phyloP scores from a whole-genome alignment of 2,888 invertebrate genomes.

The Chymomyza fuscimana region DNA sequence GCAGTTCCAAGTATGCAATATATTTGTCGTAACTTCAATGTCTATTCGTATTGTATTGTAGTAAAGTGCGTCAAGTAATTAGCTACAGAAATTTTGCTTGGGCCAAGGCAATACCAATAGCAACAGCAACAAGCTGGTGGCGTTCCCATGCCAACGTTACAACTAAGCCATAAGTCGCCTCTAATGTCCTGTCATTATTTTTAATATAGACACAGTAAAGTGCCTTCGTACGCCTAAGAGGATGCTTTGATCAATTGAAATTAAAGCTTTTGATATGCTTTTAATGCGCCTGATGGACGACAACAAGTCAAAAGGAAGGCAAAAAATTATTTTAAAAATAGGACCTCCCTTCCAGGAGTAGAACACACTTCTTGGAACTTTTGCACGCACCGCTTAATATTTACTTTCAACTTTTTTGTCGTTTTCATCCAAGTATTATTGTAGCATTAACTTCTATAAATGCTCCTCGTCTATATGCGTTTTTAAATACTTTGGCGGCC shows the following conservation, averaged over 20 bases:
- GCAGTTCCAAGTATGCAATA: background rate
- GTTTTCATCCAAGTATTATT: no score
- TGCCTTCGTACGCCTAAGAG: constrained; percentile 7
- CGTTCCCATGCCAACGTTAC: background rate
- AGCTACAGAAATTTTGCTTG: no score
- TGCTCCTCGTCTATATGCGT: no score
- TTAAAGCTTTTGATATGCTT: constrained; percentile 7
- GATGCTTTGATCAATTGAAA: constrained; percentile 43
- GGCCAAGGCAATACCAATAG: background rate
- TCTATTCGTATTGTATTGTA: background rate
- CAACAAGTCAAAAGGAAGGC: no score
- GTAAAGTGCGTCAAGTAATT: no score
- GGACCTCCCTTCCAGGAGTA: background rate
- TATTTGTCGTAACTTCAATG: background rate
- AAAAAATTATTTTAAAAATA: background rate
- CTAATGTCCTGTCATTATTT: constrained; percentile 42
- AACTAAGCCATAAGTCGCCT: background rate
- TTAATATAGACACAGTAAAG: constrained; percentile 21
- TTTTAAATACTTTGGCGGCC: no score
- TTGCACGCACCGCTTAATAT: background rate
- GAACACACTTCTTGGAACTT: background rate
- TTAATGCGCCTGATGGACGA: background rate
- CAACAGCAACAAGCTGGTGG: background rate
- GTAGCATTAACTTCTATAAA: background rate
- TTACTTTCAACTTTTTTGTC: background rate